Base-by-base conservation (phyloP, 1,140 invertebrate species). In the Temnothorax longispinosus region DNA sequence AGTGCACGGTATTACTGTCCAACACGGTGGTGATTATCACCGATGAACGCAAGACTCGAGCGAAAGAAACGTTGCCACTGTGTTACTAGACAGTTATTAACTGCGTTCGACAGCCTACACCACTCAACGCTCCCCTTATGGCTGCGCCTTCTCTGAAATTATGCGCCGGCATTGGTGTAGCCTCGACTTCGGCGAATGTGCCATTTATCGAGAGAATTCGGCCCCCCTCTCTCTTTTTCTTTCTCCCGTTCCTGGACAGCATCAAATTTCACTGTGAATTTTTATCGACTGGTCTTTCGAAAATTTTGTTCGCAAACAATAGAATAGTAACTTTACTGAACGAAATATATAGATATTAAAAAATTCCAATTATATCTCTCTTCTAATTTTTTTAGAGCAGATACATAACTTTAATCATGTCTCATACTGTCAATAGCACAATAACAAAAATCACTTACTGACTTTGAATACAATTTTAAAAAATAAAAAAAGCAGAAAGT, bases 41-140 rank as follows among this genome's bases (percentile, higher is more conserved):
- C n/a, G 74, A 64, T 21, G 44, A 52, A 10, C 32, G 81, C 50
- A 78, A 75, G 82, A 50, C 76, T 60, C 60, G 67, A 18, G 18
- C 58, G 87, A 88, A 86, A 89, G 87, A 89, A 89, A 62, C 67
- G 38, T 81, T 75, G 85, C 69, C 84, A 71, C 62, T 67, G 54
- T 89, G 62, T 89, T 87, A 84, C 77, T 65, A 84, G 85, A 90
- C 88, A 89, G 89, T 89, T 90, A 90, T 90, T 90, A 90, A 90
- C 74, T 78, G 88, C 86, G 80, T 89, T 90, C 74, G 78, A 90
- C 86, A 86, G 35, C 54, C 56, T 81, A 64, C 64, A 82, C 77
- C 35, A 64, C 80, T 88, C 80, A 85, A 81, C 88, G 81, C 62
- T 77, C 80, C 75, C 65, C 87, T 90, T 81, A 90, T 74, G 69